A percentile compares a stretch with the other conserved stretches of the same genome.
phyloP scores from a whole-genome alignment of 2,888 invertebrate genomes.

The Cantharis flavilabris region DNA sequence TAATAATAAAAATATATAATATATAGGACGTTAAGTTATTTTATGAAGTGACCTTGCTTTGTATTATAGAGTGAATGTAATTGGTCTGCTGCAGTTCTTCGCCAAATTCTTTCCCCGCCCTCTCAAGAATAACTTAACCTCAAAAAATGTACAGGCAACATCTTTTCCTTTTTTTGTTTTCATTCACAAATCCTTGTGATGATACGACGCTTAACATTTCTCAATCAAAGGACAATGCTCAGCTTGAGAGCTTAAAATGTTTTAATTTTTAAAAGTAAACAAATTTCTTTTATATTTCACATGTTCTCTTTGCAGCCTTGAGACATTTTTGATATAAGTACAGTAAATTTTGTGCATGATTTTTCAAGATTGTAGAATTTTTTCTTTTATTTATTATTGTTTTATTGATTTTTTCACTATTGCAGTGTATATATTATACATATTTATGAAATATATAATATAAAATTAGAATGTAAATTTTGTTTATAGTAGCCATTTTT shows the following conservation, averaged over 20 bases:
- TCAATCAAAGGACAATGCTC: conserved; percentile 31
- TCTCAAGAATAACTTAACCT: not conserved
- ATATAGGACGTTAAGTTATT: conserved; percentile 62
- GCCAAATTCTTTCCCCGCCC: not conserved
- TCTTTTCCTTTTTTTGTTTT: conserved; percentile 39
- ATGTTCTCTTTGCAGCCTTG: conserved; percentile 38
- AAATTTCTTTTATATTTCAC: conserved; percentile 33
- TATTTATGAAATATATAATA: conserved; percentile 15
- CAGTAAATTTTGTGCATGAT: conserved; percentile 11
- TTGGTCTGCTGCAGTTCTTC: conserved; percentile 43
- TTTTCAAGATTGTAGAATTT: conserved; percentile 18
- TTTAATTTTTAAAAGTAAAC: conserved; percentile 14
- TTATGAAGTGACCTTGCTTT: conserved; percentile 67
- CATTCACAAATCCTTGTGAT: conserved; percentile 20
- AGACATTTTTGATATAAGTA: conserved; percentile 35
- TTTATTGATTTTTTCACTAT: conserved; percentile 9
- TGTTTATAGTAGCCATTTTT: conserved; percentile 25
- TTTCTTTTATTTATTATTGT: conserved; percentile 27
- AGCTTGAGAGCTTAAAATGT: conserved; percentile 12
- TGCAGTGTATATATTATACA: conserved; percentile 12
- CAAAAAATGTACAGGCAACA: conserved; percentile 46
- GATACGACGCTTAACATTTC: conserved; percentile 37
- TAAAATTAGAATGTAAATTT: conserved; percentile 31
- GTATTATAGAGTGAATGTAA: conserved; percentile 57
- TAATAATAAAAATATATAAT: conserved; percentile 46